phyloP scores from a whole-genome alignment of 1,140 invertebrate species.

The Lepidurus packardi region DNA sequence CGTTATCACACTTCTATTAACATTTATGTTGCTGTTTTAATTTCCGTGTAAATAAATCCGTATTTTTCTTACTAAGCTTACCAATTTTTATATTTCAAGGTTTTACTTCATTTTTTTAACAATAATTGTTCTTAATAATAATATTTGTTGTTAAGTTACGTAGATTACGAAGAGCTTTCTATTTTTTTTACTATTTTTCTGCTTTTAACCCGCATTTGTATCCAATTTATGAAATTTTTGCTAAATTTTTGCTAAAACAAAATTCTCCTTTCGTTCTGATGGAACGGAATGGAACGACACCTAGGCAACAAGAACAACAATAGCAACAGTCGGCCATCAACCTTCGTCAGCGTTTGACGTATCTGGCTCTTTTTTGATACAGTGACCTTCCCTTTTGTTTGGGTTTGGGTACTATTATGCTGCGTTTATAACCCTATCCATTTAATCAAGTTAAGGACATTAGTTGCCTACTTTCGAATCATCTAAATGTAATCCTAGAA shows the following conservation, averaged over 20 bases:
- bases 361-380: constrained; percentile 1
- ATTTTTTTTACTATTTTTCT: too few species aligned
- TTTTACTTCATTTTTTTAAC: too few species aligned
- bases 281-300: constrained; percentile 17
- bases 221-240: neutral
- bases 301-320: constrained; percentile 5
- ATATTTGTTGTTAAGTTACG: too few species aligned
- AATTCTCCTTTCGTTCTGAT: neutral
- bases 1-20: too few species aligned
- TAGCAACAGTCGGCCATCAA: constrained; percentile 21
- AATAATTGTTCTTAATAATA: too few species aligned
- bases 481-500: neutral
- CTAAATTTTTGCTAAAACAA: neutral
- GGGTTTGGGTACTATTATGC: neutral
- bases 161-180: too few species aligned
- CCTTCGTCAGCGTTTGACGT: constrained; percentile 17
- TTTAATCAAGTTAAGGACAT: neutral
- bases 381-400: constrained; percentile 22
- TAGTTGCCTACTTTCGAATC: neutral
- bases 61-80: too few species aligned
- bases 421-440: neutral
- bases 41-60: too few species aligned
- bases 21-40: too few species aligned
- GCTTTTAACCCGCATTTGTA: too few species aligned
- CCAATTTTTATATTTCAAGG: too few species aligned